These are phyloP conservation scores for Seriola aureovittata DNA, from an alignment of 2,113 vertebrate genomes.

Conservation along the genomic window DNA sequence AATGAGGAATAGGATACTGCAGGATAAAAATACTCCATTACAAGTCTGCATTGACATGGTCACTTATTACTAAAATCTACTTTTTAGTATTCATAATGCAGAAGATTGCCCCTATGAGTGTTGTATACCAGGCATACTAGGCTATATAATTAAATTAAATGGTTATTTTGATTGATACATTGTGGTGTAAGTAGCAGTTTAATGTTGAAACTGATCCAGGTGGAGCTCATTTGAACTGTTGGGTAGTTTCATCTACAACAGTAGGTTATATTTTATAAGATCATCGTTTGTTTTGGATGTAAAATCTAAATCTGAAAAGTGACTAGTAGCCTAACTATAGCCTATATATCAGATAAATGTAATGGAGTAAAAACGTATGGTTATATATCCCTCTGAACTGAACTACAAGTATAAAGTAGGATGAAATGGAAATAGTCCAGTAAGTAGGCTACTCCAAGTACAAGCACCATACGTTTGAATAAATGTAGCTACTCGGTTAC, in stretches of 20 bases:
- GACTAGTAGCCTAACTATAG: too few species aligned
- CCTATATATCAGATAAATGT: neutral
- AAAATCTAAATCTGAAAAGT: neutral
- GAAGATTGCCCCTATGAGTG: neutral
- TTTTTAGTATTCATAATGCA: neutral
- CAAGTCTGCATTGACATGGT: neutral
- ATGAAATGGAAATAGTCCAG: constrained; percentile 1
- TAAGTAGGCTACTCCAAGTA: neutral
- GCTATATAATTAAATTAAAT: neutral
- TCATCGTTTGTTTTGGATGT: neutral
- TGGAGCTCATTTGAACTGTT: neutral
- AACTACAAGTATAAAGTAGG: neutral
- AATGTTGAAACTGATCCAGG: neutral
- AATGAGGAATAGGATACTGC: neutral
- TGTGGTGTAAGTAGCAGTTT: neutral
- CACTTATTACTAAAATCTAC: neutral
- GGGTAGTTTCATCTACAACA: neutral
- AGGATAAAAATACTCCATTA: neutral
- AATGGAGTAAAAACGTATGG: neutral
- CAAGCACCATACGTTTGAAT: neutral
- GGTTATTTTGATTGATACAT: neutral
- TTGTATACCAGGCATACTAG: neutral
- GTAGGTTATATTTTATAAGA: neutral
- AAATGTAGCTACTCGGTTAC: neutral
- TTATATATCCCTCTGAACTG: neutral